Evolutionary conservation across 64 coral and sea anemone genomes (phyloP).

Genomic region (Catalaphyllia jardinei): DNA sequence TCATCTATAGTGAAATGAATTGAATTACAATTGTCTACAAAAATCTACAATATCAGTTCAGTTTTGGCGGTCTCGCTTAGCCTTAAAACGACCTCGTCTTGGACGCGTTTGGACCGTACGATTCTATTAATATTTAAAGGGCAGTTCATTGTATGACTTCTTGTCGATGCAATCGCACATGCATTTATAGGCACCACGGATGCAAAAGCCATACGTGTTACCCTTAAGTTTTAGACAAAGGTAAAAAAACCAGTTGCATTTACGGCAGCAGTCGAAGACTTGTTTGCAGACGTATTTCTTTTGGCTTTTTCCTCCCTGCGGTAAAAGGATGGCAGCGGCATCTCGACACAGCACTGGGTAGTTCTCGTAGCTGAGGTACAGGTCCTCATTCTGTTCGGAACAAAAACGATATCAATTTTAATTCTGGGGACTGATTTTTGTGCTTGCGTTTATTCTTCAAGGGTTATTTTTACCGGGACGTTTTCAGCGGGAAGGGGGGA

Average conservation of each 20-base stretch:
- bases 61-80: no score
- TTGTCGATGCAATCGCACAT: conserved; percentile 27
- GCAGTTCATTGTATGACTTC: conserved; percentile 1
- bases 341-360: conserved; percentile 1
- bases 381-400: neutral
- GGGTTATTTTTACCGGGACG: no score
- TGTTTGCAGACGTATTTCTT: conserved; percentile 32
- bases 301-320: neutral
- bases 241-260: conserved; percentile 1
- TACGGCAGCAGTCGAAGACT: conserved; percentile 26
- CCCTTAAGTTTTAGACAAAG: neutral
- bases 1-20: no score
- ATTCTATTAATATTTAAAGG: neutral
- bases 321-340: neutral
- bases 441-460: no score
- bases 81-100: no score
- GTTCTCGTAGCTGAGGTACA: conserved; percentile 21
- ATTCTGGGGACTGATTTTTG: no score
- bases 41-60: no score
- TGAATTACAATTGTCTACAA: no score
- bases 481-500: no score
- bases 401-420: neutral
- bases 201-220: neutral
- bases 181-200: conserved; percentile 15
- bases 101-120: no score